phyloP scores from a whole-genome alignment of 2,888 invertebrate genomes.

The Oscheius sp. region DNA sequence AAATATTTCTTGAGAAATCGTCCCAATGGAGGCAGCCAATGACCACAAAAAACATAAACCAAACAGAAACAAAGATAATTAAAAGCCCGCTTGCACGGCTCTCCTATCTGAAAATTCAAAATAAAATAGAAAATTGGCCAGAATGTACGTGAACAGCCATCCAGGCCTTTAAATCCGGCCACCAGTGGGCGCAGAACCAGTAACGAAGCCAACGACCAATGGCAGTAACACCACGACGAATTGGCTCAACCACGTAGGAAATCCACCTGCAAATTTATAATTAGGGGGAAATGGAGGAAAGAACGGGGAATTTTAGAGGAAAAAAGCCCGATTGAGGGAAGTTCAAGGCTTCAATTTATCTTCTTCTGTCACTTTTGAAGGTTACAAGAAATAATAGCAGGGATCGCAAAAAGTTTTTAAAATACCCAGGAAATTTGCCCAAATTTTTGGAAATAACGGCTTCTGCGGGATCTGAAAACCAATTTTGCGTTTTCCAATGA shows the following conservation, averaged over 20 bases:
- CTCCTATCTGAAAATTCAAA: constrained; percentile 46
- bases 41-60: constrained; percentile 58
- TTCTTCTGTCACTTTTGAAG: no score
- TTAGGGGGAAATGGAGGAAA: not conserved
- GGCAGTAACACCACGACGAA: constrained; percentile 8
- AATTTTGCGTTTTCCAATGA: no score
- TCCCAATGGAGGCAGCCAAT: constrained; percentile 58
- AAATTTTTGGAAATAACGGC: no score
- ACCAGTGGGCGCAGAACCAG: constrained; percentile 70
- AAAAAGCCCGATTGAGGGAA: not conserved
- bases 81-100: constrained; percentile 45
- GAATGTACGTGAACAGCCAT: constrained; percentile 46
- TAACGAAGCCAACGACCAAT: constrained; percentile 51
- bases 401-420: no score
- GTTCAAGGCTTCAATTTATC: no score
- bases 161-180: constrained; percentile 60
- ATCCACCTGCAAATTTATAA: constrained; percentile 15
- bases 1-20: constrained; percentile 43
- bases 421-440: no score
- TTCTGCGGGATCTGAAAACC: no score
- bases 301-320: not conserved
- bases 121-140: not conserved
- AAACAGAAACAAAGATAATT: constrained; percentile 57
- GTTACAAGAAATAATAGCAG: no score
- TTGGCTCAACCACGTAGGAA: constrained; percentile 29